phyloP scores from a whole-genome alignment of 2,797 vertebrate genomes.

The Nyctibius grandis region DNA sequence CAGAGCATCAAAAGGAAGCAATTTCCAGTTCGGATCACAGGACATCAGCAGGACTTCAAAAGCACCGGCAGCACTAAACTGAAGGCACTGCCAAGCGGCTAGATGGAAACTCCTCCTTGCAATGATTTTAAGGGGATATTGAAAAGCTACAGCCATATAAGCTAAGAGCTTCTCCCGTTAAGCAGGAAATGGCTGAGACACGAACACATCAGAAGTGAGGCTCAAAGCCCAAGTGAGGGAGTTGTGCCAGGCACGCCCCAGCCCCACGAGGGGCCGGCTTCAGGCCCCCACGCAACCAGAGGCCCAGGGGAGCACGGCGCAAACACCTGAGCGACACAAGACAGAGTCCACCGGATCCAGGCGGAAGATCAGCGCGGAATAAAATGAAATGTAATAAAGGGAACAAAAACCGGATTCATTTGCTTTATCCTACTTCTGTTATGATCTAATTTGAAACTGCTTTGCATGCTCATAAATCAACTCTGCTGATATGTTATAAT shows the following conservation, averaged over 20 bases:
- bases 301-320: neutral
- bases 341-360: neutral
- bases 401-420: neutral
- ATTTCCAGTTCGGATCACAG: neutral
- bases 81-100: neutral
- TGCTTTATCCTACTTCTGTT: neutral
- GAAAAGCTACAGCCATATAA: neutral
- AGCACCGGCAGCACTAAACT: neutral
- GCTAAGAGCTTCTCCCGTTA: neutral
- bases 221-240: neutral
- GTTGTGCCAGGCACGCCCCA: neutral
- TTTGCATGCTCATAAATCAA: neutral
- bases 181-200: neutral
- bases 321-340: neutral
- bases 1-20: neutral
- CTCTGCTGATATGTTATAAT: neutral
- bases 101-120: neutral
- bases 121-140: neutral
- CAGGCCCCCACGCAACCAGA: fast-evolving
- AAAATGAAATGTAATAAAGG: neutral
- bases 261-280: neutral
- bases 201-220: neutral
- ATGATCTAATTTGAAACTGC: neutral
- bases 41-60: neutral
- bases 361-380: neutral